Percentiles rank a stretch among this genome's conserved stretches.
Conservation (phyloP, 2,888 invertebrate genomes). For the Automeris io region DNA sequence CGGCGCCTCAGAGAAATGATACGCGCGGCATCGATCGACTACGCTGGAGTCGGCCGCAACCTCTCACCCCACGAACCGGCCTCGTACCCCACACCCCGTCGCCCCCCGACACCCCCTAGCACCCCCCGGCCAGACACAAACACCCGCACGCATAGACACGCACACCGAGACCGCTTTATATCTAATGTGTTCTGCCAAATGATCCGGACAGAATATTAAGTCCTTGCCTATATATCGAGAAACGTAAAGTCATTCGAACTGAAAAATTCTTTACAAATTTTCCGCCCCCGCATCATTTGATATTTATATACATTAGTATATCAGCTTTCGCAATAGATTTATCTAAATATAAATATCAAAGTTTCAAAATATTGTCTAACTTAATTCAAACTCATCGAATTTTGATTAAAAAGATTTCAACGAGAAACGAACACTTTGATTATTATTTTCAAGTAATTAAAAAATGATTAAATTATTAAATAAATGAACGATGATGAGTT, state of each 20-base stretch:
- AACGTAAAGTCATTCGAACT: conserved; percentile 9
- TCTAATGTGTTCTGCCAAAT: conserved; percentile 72
- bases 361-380: no score
- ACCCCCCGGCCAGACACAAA: conserved; percentile 40
- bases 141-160: conserved; percentile 49
- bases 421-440: no score
- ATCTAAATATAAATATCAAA: no score
- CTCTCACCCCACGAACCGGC: conserved; percentile 23
- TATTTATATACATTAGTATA: neutral
- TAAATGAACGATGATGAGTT: no score
- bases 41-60: conserved; percentile 43
- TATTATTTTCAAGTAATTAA: no score
- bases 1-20: conserved; percentile 68
- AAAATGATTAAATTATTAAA: no score
- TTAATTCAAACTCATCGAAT: no score
- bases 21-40: conserved; percentile 68
- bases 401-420: no score
- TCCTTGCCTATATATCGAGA: conserved; percentile 23
- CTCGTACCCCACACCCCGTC: conserved; percentile 19
- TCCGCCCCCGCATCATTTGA: neutral
- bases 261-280: conserved; percentile 9
- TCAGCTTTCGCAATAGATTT: no score
- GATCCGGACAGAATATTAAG: conserved; percentile 57
- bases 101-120: conserved; percentile 18
- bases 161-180: conserved; percentile 30